A percentile compares a stretch with the other conserved stretches of the same genome.
Evolutionary conservation across 2,888 invertebrate species (phyloP).

Genomic region (Stenichneumon culpator): DNA sequence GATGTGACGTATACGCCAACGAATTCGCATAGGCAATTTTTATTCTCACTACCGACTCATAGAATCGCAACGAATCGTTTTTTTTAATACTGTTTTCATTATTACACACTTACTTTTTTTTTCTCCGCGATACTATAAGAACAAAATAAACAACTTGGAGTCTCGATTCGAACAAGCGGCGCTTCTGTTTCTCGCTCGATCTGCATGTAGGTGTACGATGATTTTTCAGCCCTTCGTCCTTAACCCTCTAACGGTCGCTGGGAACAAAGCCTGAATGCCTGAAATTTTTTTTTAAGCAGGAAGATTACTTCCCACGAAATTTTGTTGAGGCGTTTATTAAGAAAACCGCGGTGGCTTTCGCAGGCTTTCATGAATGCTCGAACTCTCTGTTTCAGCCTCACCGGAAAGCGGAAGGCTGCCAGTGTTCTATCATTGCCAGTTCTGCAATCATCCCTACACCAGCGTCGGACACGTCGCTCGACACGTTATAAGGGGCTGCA

Average conservation of each 20-base stretch:
- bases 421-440: constrained; percentile 14
- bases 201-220: background rate
- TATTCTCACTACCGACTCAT: background rate
- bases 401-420: constrained; percentile 63
- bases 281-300: background rate
- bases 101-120: background rate
- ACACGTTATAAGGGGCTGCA: constrained; percentile 37
- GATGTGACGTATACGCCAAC: constrained; percentile 71
- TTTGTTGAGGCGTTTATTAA: background rate
- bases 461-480: constrained; percentile 12
- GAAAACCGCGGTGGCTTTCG: constrained; percentile 1
- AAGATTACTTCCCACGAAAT: background rate
- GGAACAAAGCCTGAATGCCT: background rate
- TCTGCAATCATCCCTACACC: constrained; percentile 43
- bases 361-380: constrained; percentile 27
- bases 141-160: background rate
- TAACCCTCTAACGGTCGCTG: background rate
- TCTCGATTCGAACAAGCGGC: background rate
- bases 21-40: constrained; percentile 60
- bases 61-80: background rate
- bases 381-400: constrained; percentile 58
- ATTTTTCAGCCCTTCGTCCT: background rate
- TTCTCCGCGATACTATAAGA: background rate
- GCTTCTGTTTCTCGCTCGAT: background rate
- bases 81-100: background rate